A percentile compares a stretch with the other conserved stretches of the same genome.
Conservation (phyloP, 2,888 invertebrate genomes). For the Cordylochernes scorpioides region DNA sequence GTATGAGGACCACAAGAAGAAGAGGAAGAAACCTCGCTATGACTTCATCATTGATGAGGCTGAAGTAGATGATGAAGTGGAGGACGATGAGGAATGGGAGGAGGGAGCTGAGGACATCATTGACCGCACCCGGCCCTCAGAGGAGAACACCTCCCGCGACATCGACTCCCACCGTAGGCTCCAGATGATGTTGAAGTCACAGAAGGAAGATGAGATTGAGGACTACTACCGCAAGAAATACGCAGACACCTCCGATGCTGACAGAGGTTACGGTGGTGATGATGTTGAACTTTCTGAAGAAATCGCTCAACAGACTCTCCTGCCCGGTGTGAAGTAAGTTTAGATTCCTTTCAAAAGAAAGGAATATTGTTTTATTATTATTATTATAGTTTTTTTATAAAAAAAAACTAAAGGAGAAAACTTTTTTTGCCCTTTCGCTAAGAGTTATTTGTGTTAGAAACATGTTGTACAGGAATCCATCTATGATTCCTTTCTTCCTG, state of each 20-base stretch:
- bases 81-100: slow-evolving; percentile 82
- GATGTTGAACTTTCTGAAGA: slow-evolving; percentile 93
- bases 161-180: slow-evolving; percentile 64
- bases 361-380: too few species aligned
- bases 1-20: slow-evolving; percentile 36
- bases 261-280: slow-evolving; percentile 56
- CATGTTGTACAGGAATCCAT: too few species aligned
- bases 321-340: slow-evolving; percentile 81
- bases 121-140: slow-evolving; percentile 49
- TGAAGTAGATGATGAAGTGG: slow-evolving; percentile 66
- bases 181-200: slow-evolving; percentile 73
- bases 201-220: slow-evolving; percentile 88
- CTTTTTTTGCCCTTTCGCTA: too few species aligned
- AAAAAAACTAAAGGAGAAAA: too few species aligned
- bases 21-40: slow-evolving; percentile 42
- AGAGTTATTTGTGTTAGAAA: too few species aligned
- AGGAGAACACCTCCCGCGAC: slow-evolving; percentile 69
- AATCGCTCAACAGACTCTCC: slow-evolving; percentile 82
- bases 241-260: slow-evolving; percentile 52
- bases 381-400: too few species aligned
- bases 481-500: too few species aligned
- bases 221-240: slow-evolving; percentile 84
- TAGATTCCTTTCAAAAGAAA: too few species aligned
- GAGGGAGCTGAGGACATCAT: slow-evolving; percentile 60
- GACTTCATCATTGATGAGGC: slow-evolving; percentile 92